Evolutionary conservation across 2,113 vertebrate species (phyloP).

Genomic region (Puma concolor): DNA sequence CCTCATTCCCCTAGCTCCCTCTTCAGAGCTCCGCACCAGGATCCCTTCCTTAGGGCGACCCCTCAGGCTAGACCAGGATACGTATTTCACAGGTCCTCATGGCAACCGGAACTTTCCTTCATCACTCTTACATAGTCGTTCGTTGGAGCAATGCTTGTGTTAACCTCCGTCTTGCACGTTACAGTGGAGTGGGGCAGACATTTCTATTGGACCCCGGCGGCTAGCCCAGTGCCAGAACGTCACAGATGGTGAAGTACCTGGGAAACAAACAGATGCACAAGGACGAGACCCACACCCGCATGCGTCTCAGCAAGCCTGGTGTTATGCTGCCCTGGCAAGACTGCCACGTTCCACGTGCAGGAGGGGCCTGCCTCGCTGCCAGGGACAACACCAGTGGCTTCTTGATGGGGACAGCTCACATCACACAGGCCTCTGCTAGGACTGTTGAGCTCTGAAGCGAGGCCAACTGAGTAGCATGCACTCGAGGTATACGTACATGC

Average conservation of each 20-base stretch:
- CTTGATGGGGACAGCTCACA: neutral
- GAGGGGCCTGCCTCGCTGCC: too few relatives aligned
- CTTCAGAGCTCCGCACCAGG: neutral
- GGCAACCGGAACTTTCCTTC: neutral
- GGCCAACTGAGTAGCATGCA: neutral
- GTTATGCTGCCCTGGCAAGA: fast-evolving
- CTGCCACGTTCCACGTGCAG: fast-evolving
- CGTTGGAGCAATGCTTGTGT: neutral
- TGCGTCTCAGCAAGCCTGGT: fast-evolving
- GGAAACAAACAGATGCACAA: neutral
- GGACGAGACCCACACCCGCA: neutral
- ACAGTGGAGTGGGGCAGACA: fast-evolving
- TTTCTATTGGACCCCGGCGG: neutral
- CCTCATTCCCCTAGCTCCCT: neutral
- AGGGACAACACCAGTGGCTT: neutral
- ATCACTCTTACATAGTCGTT: fast-evolving
- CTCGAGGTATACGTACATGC: fast-evolving
- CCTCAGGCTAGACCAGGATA: neutral
- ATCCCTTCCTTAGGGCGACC: neutral
- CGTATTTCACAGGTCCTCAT: neutral
- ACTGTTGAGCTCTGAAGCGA: neutral
- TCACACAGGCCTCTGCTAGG: fast-evolving
- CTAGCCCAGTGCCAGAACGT: neutral
- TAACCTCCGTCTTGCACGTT: neutral
- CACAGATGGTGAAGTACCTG: neutral